phyloP scores from a whole-genome alignment of 1,140 invertebrate species.

The Brachionus rotundiformis region DNA sequence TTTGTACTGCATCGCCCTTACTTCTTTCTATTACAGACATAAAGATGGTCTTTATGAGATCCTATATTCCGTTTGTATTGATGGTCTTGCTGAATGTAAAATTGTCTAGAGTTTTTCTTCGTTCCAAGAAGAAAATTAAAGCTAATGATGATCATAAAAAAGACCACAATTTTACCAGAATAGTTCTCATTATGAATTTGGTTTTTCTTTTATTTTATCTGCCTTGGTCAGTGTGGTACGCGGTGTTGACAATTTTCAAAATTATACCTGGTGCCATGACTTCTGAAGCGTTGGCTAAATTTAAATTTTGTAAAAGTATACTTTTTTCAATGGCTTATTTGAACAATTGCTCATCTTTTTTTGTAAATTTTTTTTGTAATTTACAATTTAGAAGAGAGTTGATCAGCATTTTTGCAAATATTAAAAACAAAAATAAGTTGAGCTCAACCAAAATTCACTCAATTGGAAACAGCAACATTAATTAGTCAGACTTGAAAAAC shows the following conservation, averaged over 20 bases:
- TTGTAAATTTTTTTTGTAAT: background rate
- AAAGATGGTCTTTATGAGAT: conserved; percentile 14
- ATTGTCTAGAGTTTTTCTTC: background rate
- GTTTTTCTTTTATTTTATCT: background rate
- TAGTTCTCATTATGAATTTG: background rate
- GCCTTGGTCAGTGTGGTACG: background rate
- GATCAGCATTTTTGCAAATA: background rate
- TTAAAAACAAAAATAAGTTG: background rate
- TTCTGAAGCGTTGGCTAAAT: background rate
- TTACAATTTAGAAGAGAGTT: background rate
- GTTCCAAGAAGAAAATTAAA: background rate
- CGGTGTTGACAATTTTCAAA: background rate
- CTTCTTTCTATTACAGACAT: background rate
- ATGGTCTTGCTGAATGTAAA: background rate
- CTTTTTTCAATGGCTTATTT: conserved; percentile 2
- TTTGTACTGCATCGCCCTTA: background rate
- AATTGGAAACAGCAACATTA: background rate
- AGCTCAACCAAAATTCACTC: background rate
- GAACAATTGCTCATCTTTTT: conserved; percentile 30
- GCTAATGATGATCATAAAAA: background rate
- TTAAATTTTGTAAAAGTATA: background rate
- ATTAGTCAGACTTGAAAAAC: background rate
- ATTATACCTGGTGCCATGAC: background rate
- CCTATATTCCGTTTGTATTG: background rate
- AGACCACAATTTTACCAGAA: background rate